phyloP scores from a whole-genome alignment of 2,113 vertebrate species.

The Camelus dromedarius region DNA sequence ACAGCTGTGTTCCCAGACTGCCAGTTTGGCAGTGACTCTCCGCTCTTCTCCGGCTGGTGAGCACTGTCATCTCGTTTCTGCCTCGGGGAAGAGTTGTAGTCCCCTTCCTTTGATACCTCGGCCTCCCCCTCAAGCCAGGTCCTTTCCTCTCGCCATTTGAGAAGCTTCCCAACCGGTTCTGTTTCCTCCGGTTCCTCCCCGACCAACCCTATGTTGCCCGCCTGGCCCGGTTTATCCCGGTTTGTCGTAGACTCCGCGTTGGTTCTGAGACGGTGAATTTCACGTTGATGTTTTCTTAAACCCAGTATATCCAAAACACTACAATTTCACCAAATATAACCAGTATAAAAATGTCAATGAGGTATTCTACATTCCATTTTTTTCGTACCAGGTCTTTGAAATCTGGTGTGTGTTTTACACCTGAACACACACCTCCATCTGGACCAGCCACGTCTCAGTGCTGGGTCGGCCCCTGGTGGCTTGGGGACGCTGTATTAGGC shows the following conservation, averaged over 20 bases:
- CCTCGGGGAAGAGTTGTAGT: not conserved
- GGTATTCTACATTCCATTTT: not conserved
- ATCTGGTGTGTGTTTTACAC: not conserved
- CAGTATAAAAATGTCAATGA: not conserved
- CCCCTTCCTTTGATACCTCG: not conserved
- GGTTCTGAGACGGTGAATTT: slow-evolving; percentile 14
- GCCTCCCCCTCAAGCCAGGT: not conserved
- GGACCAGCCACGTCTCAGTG: not conserved
- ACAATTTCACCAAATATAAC: not conserved
- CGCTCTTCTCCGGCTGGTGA: not conserved
- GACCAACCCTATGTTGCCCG: not conserved
- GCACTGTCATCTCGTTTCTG: not conserved
- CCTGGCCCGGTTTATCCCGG: not conserved
- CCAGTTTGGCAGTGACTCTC: not conserved
- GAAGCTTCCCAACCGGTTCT: not conserved
- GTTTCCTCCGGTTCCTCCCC: not conserved
- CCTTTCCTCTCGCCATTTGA: not conserved
- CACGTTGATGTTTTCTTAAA: not conserved
- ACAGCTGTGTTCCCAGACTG: not conserved
- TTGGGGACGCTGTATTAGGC: not conserved
- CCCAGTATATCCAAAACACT: not conserved
- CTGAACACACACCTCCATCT: not conserved
- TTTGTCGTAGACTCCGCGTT: not conserved
- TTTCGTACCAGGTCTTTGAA: not conserved
- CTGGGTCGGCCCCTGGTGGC: not conserved